A percentile compares a stretch with the other conserved stretches of the same genome.
These are phyloP conservation scores for Adineta ricciae DNA, from an alignment of 2,888 invertebrate species.

Conservation along the genomic window DNA sequence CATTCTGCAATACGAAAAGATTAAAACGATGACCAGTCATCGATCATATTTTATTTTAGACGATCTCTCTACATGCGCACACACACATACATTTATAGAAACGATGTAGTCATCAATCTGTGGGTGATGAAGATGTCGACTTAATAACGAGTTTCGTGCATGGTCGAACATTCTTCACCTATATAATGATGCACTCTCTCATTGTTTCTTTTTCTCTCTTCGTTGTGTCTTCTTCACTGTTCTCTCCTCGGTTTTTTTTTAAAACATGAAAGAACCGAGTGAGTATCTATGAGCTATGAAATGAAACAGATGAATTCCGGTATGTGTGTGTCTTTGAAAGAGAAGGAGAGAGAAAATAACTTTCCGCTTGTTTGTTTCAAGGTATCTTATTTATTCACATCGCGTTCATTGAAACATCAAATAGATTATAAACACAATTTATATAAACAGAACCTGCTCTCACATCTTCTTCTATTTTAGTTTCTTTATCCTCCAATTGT, in stretches of 20 bases:
- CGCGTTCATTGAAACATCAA: background rate
- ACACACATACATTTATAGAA: background rate
- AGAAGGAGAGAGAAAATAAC: background rate
- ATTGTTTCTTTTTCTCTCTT: background rate
- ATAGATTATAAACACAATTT: background rate
- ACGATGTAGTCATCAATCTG: background rate
- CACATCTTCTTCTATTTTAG: background rate
- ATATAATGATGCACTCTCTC: background rate
- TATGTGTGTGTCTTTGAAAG: background rate
- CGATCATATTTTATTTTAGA: background rate
- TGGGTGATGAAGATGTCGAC: conserved; percentile 13
- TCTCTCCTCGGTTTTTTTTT: background rate
- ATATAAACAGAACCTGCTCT: background rate
- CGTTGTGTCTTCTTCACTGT: background rate
- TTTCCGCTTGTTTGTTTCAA: conserved; percentile 1
- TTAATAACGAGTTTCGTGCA: conserved; percentile 5
- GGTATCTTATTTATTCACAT: conserved; percentile 1
- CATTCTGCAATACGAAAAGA: background rate
- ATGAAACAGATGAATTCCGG: conserved; percentile 15
- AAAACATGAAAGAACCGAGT: background rate
- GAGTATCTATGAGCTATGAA: conserved; percentile 8
- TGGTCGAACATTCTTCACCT: background rate
- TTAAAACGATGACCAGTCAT: background rate
- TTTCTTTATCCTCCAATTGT: background rate
- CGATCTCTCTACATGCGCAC: background rate